Conservation (phyloP, 1,140 invertebrate species). For the Drosophila tristis region DNA sequence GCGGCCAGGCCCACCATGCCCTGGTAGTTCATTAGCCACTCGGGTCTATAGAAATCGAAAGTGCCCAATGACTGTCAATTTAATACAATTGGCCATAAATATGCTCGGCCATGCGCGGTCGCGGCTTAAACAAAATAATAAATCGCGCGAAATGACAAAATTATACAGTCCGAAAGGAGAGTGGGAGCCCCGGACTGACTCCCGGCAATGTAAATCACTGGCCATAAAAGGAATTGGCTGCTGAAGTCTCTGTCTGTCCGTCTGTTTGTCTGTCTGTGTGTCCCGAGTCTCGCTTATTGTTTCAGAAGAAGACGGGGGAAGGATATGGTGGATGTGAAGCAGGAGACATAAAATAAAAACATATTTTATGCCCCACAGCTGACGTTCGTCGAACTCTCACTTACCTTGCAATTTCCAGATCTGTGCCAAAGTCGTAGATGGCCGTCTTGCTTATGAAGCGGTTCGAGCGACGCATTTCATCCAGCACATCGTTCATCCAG, state of each 20-base stretch:
- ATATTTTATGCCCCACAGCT: conserved; percentile 63
- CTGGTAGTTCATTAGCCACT: conserved; percentile 95
- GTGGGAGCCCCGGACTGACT: conserved; percentile 4
- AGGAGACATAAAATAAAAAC: conserved; percentile 53
- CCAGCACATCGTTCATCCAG: conserved; percentile 94
- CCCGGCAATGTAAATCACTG: conserved; percentile 70
- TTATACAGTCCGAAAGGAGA: conserved; percentile 69
- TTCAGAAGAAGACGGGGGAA: conserved; percentile 4
- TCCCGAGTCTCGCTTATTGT: conserved; percentile 18
- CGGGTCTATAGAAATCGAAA: conserved; percentile 80
- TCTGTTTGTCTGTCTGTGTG: not conserved
- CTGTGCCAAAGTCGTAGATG: conserved; percentile 92
- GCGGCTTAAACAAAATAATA: conserved; percentile 78
- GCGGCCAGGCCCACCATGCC: conserved; percentile 94
- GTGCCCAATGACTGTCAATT: conserved; percentile 77
- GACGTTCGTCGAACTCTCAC: conserved; percentile 30
- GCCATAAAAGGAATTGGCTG: conserved; percentile 73
- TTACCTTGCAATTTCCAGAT: conserved; percentile 85
- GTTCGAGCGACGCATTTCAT: conserved; percentile 93
- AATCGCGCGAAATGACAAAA: conserved; percentile 83
- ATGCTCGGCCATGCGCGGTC: conserved; percentile 59
- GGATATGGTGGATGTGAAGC: conserved; percentile 11
- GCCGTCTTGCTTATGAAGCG: conserved; percentile 94
- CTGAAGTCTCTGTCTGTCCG: conserved; percentile 41
- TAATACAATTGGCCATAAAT: conserved; percentile 83